Evolutionary conservation across 2,888 invertebrate species (phyloP).

Genomic region (Eupithecia centaureata): DNA sequence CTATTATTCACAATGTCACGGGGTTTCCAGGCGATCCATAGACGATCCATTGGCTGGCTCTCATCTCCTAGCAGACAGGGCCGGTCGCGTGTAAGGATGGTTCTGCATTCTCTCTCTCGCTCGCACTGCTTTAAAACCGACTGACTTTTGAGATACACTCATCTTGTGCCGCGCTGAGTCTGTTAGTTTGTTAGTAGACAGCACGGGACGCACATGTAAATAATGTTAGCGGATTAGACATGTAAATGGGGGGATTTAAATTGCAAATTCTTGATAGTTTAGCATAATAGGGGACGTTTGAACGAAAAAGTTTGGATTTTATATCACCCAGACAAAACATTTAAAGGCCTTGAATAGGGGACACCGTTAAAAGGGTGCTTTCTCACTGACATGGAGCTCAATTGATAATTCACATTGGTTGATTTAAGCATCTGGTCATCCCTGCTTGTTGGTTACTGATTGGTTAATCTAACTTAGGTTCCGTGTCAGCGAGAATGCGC

Average conservation of each 20-base stretch:
- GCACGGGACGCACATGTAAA: slow-evolving; percentile 52
- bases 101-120: slow-evolving; percentile 64
- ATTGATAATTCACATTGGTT: not conserved
- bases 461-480: not conserved
- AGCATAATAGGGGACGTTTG: not conserved
- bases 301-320: not conserved
- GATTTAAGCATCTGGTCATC: not conserved
- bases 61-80: slow-evolving; percentile 36
- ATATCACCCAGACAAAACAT: not conserved
- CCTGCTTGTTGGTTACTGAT: too few species aligned
- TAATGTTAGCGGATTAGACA: slow-evolving; percentile 52
- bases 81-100: slow-evolving; percentile 71
- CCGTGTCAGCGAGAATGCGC: not conserved
- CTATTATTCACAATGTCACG: slow-evolving; percentile 6
- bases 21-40: not conserved
- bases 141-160: slow-evolving; percentile 68
- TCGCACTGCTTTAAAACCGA: slow-evolving; percentile 76
- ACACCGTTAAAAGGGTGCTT: not conserved
- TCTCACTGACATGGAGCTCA: not conserved
- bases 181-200: slow-evolving; percentile 66
- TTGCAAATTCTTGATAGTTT: slow-evolving; percentile 4
- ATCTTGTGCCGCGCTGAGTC: slow-evolving; percentile 52
- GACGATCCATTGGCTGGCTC: slow-evolving; percentile 21
- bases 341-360: not conserved
- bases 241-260: slow-evolving; percentile 35